A percentile compares a stretch with the other conserved stretches of the same genome.
phyloP scores from a whole-genome alignment of 2,888 invertebrate genomes.

The Timema podura region DNA sequence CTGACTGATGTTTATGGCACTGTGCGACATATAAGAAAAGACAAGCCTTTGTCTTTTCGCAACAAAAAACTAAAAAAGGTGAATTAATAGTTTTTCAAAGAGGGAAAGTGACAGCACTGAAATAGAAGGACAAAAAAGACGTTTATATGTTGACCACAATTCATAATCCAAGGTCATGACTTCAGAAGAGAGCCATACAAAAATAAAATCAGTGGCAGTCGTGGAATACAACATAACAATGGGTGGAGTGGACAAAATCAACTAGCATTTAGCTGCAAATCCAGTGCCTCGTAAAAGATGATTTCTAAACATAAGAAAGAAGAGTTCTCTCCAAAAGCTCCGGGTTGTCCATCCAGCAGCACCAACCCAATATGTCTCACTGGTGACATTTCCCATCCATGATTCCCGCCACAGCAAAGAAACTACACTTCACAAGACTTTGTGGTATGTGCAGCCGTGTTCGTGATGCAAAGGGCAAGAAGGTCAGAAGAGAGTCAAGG shows the following conservation, averaged over 20 bases:
- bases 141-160: background rate
- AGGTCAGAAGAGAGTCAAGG: background rate
- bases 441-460: constrained; percentile 8
- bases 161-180: background rate
- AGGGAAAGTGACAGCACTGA: background rate
- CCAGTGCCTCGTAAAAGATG: constrained; percentile 29
- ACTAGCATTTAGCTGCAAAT: constrained; percentile 34
- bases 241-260: constrained; percentile 37
- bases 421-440: background rate
- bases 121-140: constrained; percentile 8
- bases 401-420: background rate
- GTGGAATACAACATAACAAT: constrained; percentile 20
- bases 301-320: background rate
- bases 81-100: background rate
- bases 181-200: too few species aligned
- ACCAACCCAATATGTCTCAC: constrained; percentile 8
- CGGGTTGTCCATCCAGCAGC: constrained; percentile 4
- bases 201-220: background rate
- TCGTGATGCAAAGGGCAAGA: background rate
- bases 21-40: background rate
- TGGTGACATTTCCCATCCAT: constrained; percentile 9
- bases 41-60: background rate
- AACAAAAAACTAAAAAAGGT: background rate
- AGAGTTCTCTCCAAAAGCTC: constrained; percentile 7
- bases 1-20: background rate